Base-by-base conservation (phyloP, 2,797 vertebrate species). In the Pseudomugil gertrudae region DNA sequence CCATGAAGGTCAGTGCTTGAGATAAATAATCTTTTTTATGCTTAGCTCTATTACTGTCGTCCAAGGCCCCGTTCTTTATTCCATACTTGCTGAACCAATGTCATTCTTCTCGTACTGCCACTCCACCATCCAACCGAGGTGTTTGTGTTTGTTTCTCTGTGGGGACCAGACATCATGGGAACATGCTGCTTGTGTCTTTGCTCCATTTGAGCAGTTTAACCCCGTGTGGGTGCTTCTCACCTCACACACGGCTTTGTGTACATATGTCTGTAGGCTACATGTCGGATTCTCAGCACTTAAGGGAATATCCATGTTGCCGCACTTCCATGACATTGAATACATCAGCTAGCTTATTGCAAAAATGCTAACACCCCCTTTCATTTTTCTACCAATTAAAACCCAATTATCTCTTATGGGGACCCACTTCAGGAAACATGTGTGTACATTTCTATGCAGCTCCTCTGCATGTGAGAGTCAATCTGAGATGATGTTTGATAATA, bases 401-500 rank as follows among this genome's bases (percentile, higher is more conserved):
- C 69, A 72, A 63, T 72, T 74, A 72, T 40, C 27, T 76, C 63
- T 76, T 30, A 4, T 21, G 21, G 63, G 70, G 80, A 60, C 26
- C 65, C 62, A 74, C 84, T 87, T 80, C 55, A 69, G 61, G n/a
- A n/a, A 45, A 65, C 47, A 24, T n/a, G 56, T 55, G 48, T 55
- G 29, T 52, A 54, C 67, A 40, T 81, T 69, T 76, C 67, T 36
- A 0, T 66, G 67, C 67, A 57, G 70, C 57, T 74, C 55, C 71
- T 76, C 74, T 38, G 66, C 79, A 66, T 67, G 68, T 47, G 65
- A 38, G 83, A 84, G 63, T 84, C 74, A 63, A 82, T 85, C 68
- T 79, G 73, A 82, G 84, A 80, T 79, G 78, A 87, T 87, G 83
- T 91, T 80, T 87, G 87, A 87, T 90, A 90, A 90, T 81, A 76